Conservation (phyloP, 1,140 invertebrate genomes). For the Thaumatotibia leucotreta region DNA sequence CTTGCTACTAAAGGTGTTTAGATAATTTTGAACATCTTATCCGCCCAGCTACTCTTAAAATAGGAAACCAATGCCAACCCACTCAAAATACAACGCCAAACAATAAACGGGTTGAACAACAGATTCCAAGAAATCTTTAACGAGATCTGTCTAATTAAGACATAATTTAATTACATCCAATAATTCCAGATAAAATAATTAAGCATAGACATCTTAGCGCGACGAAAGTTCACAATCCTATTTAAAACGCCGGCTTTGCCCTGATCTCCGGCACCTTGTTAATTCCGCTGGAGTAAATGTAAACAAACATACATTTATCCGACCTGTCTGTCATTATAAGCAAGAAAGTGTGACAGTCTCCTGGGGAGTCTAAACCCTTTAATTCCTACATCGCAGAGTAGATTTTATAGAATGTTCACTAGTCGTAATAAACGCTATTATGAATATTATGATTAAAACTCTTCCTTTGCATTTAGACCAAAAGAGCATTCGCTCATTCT, state of each 20-base stretch:
- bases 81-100: too few relatives aligned
- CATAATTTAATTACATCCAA: background rate
- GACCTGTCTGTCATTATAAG: background rate
- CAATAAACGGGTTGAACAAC: background rate
- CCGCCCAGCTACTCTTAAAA: too few relatives aligned
- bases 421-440: background rate
- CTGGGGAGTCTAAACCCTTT: constrained; percentile 1
- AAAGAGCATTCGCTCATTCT: too few relatives aligned
- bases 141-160: background rate
- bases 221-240: background rate
- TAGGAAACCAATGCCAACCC: too few relatives aligned
- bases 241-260: background rate
- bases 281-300: background rate
- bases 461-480: background rate
- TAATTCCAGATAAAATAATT: background rate
- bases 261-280: background rate
- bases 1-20: too few relatives aligned
- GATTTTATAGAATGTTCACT: background rate
- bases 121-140: background rate
- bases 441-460: too few relatives aligned
- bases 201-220: background rate
- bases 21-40: too few relatives aligned
- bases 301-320: constrained; percentile 4
- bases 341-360: constrained; percentile 11
- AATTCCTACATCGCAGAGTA: background rate